These are phyloP conservation scores for Drosophila parthenogenetica DNA, from an alignment of 2,888 invertebrate genomes.

Conservation along the genomic window DNA sequence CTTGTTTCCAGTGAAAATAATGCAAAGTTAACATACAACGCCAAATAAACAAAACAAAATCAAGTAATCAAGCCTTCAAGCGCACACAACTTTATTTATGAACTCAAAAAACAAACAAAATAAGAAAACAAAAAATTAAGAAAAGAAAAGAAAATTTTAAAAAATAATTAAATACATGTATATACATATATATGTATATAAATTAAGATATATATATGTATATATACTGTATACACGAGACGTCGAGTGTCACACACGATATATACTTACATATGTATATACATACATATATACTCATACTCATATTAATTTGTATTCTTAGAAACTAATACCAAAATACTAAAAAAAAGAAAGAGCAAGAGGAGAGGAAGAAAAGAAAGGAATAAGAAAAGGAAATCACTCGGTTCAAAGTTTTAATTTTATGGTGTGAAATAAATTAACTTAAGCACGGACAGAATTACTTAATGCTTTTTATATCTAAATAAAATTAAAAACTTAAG, in stretches of 20 bases:
- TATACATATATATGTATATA: conserved; percentile 17
- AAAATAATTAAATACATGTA: conserved; percentile 10
- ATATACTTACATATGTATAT: conserved; percentile 55
- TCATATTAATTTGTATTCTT: conserved; percentile 68
- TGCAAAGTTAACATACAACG: conserved; percentile 79
- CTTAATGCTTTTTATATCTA: conserved; percentile 70
- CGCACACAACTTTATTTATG: conserved; percentile 72
- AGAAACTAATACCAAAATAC: conserved; percentile 80
- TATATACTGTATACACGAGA: conserved; percentile 22
- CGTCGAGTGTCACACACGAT: conserved; percentile 42
- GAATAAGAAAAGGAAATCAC: conserved; percentile 30
- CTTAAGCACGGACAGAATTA: conserved; percentile 78
- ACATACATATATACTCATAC: conserved; percentile 58
- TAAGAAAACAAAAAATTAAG: not conserved
- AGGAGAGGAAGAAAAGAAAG: not conserved
- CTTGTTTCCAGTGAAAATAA: conserved; percentile 81
- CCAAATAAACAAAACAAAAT: conserved; percentile 68
- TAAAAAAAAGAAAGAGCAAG: conserved; percentile 21
- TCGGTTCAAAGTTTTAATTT: conserved; percentile 67
- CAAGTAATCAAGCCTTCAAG: conserved; percentile 57
- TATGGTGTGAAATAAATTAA: conserved; percentile 62
- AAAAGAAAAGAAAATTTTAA: not conserved
- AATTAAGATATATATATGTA: conserved; percentile 14
- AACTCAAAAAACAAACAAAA: conserved; percentile 35
- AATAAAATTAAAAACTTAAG: conserved; percentile 53